These are phyloP conservation scores for Eurystomus glaucurus DNA, from an alignment of 2,797 vertebrate genomes.

Conservation along the genomic window DNA sequence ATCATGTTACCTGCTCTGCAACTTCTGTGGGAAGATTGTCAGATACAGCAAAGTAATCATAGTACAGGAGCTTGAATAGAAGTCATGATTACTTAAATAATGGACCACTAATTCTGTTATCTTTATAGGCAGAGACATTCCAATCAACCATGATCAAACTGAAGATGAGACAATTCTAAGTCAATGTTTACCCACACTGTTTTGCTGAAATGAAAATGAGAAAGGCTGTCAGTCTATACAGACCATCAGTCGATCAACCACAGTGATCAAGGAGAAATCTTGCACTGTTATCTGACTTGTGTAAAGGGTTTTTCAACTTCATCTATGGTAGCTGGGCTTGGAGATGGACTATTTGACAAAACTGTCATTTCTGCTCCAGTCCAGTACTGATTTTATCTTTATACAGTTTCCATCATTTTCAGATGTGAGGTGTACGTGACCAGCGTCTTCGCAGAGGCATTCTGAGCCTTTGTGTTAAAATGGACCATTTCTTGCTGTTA, in stretches of 20 bases:
- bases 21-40: neutral
- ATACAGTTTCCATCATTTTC: constrained; percentile 7
- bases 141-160: neutral
- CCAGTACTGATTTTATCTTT: constrained; percentile 22
- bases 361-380: constrained; percentile 11
- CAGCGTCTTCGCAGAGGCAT: neutral
- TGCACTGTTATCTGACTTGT: neutral
- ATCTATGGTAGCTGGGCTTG: neutral
- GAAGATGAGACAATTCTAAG: neutral
- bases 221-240: neutral
- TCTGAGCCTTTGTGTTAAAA: neutral
- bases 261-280: neutral
- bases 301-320: constrained; percentile 20
- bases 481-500: neutral
- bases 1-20: neutral
- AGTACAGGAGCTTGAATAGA: neutral
- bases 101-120: constrained; percentile 35
- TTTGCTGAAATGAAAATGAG: constrained; percentile 38
- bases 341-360: constrained; percentile 17
- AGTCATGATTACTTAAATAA: neutral
- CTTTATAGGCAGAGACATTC: constrained; percentile 19
- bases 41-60: neutral
- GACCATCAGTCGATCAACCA: neutral
- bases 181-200: neutral
- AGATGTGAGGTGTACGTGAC: neutral